Evolutionary conservation across 2,888 invertebrate genomes (phyloP).

Genomic region (Hydroisotoma schaefferi): DNA sequence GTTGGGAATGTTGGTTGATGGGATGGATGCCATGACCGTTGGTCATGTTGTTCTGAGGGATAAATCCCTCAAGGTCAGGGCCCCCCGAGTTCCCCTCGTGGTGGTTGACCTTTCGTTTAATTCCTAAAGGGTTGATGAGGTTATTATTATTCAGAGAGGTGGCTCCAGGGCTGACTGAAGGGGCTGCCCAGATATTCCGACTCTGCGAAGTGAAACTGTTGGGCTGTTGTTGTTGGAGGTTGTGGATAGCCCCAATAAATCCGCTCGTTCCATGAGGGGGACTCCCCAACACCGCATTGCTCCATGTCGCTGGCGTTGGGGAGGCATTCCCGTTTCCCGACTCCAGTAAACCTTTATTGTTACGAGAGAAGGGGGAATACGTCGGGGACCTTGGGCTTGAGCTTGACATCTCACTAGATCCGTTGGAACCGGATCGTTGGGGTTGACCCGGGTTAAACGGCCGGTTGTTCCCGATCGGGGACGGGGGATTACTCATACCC

Average conservation of each 20-base stretch:
- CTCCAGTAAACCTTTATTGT: slow-evolving; percentile 47
- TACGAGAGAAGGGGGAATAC: slow-evolving; percentile 47
- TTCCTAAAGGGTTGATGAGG: slow-evolving; percentile 51
- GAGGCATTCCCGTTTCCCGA: slow-evolving; percentile 49
- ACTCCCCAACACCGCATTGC: slow-evolving; percentile 49
- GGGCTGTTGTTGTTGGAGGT: slow-evolving; percentile 47
- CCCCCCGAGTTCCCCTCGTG: too few relatives aligned
- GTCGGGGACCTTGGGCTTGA: slow-evolving; percentile 44
- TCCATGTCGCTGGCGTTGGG: slow-evolving; percentile 48
- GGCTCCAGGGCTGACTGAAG: slow-evolving; percentile 48
- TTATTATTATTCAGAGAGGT: slow-evolving; percentile 37
- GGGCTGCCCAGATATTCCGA: slow-evolving; percentile 47
- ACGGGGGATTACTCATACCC: slow-evolving; percentile 39
- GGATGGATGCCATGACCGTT: not conserved
- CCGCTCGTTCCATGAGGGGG: slow-evolving; percentile 47
- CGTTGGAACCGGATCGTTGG: slow-evolving; percentile 47
- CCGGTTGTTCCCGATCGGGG: slow-evolving; percentile 46
- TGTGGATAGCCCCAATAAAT: slow-evolving; percentile 41
- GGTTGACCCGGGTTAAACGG: slow-evolving; percentile 42
- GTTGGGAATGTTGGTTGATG: slow-evolving; percentile 21
- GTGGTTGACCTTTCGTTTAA: slow-evolving; percentile 53
- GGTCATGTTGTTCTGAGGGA: slow-evolving; percentile 9
- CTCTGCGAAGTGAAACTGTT: slow-evolving; percentile 44
- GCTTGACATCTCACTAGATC: slow-evolving; percentile 48
- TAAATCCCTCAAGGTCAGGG: slow-evolving; percentile 51